Evolutionary conservation across 2,888 invertebrate genomes (phyloP), one percentile per base, ranked within the genome.

Genomic region (Phrixothrix hirtus): DNA sequence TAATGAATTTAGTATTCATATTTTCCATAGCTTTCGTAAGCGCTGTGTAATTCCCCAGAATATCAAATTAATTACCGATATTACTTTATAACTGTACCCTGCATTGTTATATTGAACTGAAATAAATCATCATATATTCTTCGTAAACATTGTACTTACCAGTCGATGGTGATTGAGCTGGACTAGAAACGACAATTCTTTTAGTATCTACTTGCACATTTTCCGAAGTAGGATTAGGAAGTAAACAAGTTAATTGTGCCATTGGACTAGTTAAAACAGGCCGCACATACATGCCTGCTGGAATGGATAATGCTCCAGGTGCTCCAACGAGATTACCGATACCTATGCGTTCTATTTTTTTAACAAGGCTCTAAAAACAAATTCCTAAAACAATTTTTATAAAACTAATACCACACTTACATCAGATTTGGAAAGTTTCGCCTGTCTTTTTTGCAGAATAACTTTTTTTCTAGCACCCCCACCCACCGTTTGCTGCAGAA

Each of bases 191-290:
- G 2, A 11, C 12, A 32, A 7, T 4, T 4, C n/a, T 16, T 25
- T 42, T 42, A 9, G 9, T 15, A 32, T 42, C 31, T 11, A 7
- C 37, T 14, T 35, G 42, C 16, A 25, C 2, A 36, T 32, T 42
- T 26, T 42, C 46, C 11, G 21, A 35, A 16, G 21, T 36, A 10
- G 47, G 53, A 25, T 32, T 53, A 1, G 75, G 75, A 50, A 76
- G 61, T 10, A 90, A 75, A 65, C 88, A 89, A 36, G 87, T 87
- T 39, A 90, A 72, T 75, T 89, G 89, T 57, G 88, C 85, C 86
- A 91, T 88, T 1, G 89, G 89, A 68, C 89, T 89, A 55, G 85
- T 84, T 49, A 86, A 80, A 3, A 77, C 75, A 65, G 85, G 84
- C 26, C 81, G 70, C 1, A 80, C 81, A 75, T 73, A 87, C 67